phyloP scores from a whole-genome alignment of 2,888 invertebrate genomes.

The Ochlodes sylvanus region DNA sequence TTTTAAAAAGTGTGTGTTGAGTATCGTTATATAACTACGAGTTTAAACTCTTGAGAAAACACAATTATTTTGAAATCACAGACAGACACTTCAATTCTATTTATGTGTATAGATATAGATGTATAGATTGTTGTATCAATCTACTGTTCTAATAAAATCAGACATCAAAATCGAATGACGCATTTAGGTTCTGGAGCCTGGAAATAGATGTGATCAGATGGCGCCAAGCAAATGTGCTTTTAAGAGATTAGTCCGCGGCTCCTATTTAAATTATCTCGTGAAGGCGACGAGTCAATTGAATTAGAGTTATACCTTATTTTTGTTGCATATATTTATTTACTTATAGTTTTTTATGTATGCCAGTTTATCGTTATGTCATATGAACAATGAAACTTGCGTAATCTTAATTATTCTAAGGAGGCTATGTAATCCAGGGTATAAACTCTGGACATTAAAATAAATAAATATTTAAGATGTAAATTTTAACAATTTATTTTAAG shows the following conservation, averaged over 20 bases:
- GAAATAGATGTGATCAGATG: neutral
- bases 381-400: too few species aligned
- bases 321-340: neutral
- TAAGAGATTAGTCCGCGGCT: conserved; percentile 2
- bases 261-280: neutral
- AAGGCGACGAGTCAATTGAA: neutral
- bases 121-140: neutral
- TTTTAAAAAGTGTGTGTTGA: too few species aligned
- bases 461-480: too few species aligned
- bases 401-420: too few species aligned
- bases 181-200: neutral
- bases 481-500: too few species aligned
- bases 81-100: neutral
- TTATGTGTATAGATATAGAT: neutral
- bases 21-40: too few species aligned
- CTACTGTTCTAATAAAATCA: neutral
- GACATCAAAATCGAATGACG: neutral
- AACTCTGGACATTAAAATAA: too few species aligned
- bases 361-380: too few species aligned
- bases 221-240: neutral
- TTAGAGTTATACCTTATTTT: neutral
- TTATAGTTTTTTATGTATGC: neutral
- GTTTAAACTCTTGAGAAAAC: too few species aligned
- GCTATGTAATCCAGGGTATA: too few species aligned
- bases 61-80: neutral